These are phyloP conservation scores for Ceyx margarethae DNA, from an alignment of 2,113 vertebrate species.

Conservation along the genomic window DNA sequence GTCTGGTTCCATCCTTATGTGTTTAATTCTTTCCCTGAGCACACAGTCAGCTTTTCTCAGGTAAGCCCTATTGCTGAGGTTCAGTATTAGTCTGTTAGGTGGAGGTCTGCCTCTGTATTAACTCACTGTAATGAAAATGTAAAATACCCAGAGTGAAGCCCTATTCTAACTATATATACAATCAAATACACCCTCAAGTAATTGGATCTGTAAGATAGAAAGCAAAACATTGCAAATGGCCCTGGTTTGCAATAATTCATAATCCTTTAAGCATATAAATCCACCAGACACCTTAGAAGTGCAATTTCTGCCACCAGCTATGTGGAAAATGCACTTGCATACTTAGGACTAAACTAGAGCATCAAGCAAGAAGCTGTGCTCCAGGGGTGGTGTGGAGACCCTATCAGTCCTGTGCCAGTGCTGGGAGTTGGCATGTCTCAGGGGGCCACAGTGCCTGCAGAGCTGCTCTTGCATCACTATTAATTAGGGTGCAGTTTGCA, in stretches of 20 bases:
- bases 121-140: constrained; percentile 42
- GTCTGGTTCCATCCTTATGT: background rate
- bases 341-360: constrained; percentile 46
- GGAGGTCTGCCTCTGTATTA: constrained; percentile 4
- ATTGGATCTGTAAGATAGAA: constrained; percentile 20
- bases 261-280: constrained; percentile 65
- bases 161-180: background rate
- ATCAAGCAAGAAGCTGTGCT: constrained; percentile 45
- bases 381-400: background rate
- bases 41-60: background rate
- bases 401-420: constrained; percentile 23
- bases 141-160: constrained; percentile 23
- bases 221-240: constrained; percentile 39
- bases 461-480: constrained; percentile 39
- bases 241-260: constrained; percentile 55
- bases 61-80: background rate
- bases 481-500: constrained; percentile 37
- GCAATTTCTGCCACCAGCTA: constrained; percentile 65
- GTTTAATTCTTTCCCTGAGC: background rate
- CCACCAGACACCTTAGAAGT: constrained; percentile 56
- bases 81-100: background rate
- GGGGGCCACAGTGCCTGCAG: constrained; percentile 25
- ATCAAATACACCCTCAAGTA: constrained; percentile 46
- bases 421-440: background rate
- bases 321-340: constrained; percentile 45